Conservation (phyloP, 2,113 vertebrate genomes). For the Ammodytes marinus region DNA sequence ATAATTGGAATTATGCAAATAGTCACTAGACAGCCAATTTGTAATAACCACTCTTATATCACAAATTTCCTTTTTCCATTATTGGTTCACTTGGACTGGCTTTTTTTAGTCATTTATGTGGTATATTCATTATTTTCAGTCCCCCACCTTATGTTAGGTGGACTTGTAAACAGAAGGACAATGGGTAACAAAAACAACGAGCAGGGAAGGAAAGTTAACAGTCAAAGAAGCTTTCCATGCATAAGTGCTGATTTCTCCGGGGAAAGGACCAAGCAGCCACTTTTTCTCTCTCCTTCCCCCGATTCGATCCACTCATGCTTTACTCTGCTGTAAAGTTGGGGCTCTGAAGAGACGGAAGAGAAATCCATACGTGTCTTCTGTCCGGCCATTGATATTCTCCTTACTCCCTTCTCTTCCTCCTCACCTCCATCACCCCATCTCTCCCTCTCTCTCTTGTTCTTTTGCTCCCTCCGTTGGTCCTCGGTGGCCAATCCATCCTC, state of each 20-base stretch:
- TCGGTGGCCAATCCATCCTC: slow-evolving; percentile 85
- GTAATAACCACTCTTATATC: slow-evolving; percentile 76
- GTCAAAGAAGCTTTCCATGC: slow-evolving; percentile 82
- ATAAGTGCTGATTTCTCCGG: slow-evolving; percentile 83
- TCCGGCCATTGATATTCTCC: slow-evolving; percentile 85
- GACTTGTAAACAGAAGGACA: slow-evolving; percentile 71
- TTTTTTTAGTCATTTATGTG: slow-evolving; percentile 59
- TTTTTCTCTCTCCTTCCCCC: slow-evolving; percentile 72
- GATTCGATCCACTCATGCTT: slow-evolving; percentile 75
- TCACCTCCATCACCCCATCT: slow-evolving; percentile 75
- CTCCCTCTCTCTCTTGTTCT: slow-evolving; percentile 64
- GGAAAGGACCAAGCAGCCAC: slow-evolving; percentile 76
- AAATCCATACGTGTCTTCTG: slow-evolving; percentile 83
- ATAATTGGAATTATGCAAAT: slow-evolving; percentile 85
- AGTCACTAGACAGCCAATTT: slow-evolving; percentile 67
- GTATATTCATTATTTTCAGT: slow-evolving; percentile 75
- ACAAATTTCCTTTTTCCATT: slow-evolving; percentile 74
- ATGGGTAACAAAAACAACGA: slow-evolving; percentile 66
- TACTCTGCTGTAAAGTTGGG: slow-evolving; percentile 81
- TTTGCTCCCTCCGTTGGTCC: slow-evolving; percentile 73
- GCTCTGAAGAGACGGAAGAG: slow-evolving; percentile 81
- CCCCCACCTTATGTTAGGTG: slow-evolving; percentile 63
- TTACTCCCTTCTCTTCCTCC: slow-evolving; percentile 75
- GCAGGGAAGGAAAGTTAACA: slow-evolving; percentile 79
- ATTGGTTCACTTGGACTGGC: slow-evolving; percentile 62